These are phyloP conservation scores for Melanaphis sacchari DNA, from an alignment of 1,140 invertebrate genomes.

Conservation along the genomic window DNA sequence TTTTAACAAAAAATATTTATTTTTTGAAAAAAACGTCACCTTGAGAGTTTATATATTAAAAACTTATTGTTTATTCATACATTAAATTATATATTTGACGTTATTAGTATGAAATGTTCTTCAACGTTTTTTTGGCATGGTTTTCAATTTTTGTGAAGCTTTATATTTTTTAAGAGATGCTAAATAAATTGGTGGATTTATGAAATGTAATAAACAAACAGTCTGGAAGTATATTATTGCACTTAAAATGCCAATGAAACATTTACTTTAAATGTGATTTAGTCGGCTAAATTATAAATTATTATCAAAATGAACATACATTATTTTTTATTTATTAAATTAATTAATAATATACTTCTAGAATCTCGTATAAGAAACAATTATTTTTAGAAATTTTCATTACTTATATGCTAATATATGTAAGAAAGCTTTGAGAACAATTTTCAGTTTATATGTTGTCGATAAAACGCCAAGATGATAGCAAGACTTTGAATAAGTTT, in stretches of 20 bases:
- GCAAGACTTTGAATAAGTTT: neutral
- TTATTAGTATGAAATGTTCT: constrained; percentile 39
- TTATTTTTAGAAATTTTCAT: neutral
- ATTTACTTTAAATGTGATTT: constrained; percentile 26
- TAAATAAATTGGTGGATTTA: constrained; percentile 22
- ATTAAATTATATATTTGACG: neutral
- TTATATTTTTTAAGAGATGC: neutral
- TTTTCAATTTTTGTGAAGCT: neutral
- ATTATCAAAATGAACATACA: constrained; percentile 6
- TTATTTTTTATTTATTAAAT: neutral
- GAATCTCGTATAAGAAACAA: neutral
- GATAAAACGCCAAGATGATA: neutral
- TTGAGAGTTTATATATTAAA: too few relatives aligned
- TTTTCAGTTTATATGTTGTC: neutral
- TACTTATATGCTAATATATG: neutral
- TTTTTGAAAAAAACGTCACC: neutral
- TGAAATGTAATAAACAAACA: constrained; percentile 43
- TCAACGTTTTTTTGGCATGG: constrained; percentile 32
- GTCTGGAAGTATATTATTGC: constrained; percentile 15
- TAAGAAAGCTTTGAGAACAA: neutral
- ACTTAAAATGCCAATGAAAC: neutral
- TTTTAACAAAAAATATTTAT: neutral
- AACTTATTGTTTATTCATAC: too few relatives aligned
- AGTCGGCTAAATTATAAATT: neutral
- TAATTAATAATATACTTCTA: neutral